These are phyloP conservation scores for Campylorhamphus procurvoides DNA, from an alignment of 2,113 vertebrate genomes.

Conservation along the genomic window DNA sequence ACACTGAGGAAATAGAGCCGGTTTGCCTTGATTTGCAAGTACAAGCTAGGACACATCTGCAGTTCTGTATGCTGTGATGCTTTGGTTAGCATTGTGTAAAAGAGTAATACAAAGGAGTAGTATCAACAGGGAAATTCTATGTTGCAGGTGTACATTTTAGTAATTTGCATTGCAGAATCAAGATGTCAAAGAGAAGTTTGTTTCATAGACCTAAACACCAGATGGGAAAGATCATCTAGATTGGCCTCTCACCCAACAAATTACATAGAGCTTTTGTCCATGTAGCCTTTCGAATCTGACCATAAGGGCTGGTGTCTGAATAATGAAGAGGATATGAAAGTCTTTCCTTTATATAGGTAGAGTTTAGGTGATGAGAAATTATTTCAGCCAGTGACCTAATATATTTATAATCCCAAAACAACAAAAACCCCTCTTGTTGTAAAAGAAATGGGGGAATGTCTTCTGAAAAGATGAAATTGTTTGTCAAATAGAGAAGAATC, in stretches of 20 bases:
- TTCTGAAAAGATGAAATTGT: neutral
- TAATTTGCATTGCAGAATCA: slow-evolving; percentile 20
- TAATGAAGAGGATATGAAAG: neutral
- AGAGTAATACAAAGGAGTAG: neutral
- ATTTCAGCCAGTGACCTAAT: neutral
- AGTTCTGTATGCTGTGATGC: neutral
- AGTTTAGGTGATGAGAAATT: neutral
- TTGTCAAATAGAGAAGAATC: neutral
- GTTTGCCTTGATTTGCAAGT: neutral
- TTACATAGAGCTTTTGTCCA: neutral
- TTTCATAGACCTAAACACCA: neutral
- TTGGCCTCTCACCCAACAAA: neutral
- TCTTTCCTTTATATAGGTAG: neutral
- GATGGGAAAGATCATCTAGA: neutral
- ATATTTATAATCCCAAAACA: neutral
- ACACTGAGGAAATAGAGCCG: neutral
- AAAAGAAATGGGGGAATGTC: neutral
- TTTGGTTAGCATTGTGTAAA: neutral
- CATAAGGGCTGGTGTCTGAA: neutral
- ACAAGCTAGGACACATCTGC: neutral
- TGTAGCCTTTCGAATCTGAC: neutral
- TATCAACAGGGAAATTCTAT: neutral
- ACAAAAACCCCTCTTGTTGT: neutral
- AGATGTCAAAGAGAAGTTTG: neutral
- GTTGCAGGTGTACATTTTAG: neutral